phyloP scores from a whole-genome alignment of 1,140 invertebrate genomes.

The Cyclargus thomasi region DNA sequence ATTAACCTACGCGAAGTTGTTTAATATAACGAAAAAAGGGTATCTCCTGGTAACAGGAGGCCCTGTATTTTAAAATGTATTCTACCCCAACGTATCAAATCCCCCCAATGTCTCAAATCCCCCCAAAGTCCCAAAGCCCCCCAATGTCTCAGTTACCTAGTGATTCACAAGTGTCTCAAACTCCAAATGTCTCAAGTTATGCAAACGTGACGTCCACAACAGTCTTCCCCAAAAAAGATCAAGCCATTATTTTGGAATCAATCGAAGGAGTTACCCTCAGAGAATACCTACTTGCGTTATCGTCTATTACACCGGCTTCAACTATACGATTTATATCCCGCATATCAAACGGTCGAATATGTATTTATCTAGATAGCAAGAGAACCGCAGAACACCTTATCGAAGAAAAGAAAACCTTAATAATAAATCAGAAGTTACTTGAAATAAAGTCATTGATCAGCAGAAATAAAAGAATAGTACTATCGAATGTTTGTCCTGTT shows the following conservation, averaged over 20 bases:
- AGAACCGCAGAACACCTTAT: conserved; percentile 24
- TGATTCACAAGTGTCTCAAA: not conserved
- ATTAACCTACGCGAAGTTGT: not conserved
- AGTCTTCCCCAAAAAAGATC: conserved; percentile 26
- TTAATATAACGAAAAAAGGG: not conserved
- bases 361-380: conserved; percentile 26
- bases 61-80: not conserved
- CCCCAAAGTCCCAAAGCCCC: not conserved
- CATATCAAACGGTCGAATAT: conserved; percentile 21
- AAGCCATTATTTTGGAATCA: conserved; percentile 25
- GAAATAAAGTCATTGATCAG: conserved; percentile 26
- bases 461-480: conserved; percentile 30
- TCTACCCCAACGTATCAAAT: not conserved
- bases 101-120: not conserved
- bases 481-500: conserved; percentile 21
- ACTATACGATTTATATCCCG: conserved; percentile 25
- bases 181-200: conserved; percentile 21
- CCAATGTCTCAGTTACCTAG: not conserved
- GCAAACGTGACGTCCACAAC: conserved; percentile 25
- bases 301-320: conserved; percentile 19
- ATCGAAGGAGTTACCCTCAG: conserved; percentile 25
- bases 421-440: conserved; percentile 18
- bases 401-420: conserved; percentile 20
- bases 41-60: not conserved
- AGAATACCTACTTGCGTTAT: conserved; percentile 23